Evolutionary conservation across 2,797 vertebrate genomes (phyloP), one percentile per base, ranked within the genome.

Genomic region (Tokudaia muenninki): DNA sequence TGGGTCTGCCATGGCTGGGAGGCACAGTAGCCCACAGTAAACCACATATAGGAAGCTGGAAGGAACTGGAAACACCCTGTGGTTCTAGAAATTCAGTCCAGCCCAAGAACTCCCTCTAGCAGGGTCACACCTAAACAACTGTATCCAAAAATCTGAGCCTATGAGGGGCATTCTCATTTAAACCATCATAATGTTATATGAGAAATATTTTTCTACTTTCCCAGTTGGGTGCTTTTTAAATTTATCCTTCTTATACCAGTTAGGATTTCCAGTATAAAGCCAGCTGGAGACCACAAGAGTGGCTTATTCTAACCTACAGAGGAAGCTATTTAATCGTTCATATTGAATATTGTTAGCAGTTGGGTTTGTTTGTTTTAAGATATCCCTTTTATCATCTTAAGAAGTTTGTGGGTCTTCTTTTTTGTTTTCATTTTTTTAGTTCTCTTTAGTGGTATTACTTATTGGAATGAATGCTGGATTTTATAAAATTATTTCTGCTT

Each of bases 361-460:
- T 59, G n/a, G 26, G 93, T 44, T 65, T 44, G 65, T 65, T 84
- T 61, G 14, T 19, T 79, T 79, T 61, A 6, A 94, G 74, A 81
- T 83, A 24, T 0, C 22, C 31, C 31, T 61, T 95, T 91, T 59
- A 95, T 50, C 37, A 72, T 65, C 41, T 94, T 55, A 91, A 13
- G 31, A 95, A 52, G 44, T 78, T 92, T 44, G 24, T 83, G 41
- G 37, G 26, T 3, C 12, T 63, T 63, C 41, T 61, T 55, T 55
- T 83, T 63, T 44, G 37, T 0, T 80, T 29, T 81, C n/a, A 9
- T n/a, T 34, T 88, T 92, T 63, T 89, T 50, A 61, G 67, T 93
- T 59, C 65, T 92, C 59, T 6, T 67, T 92, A 92, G 44, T 75
- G 70, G 37, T 59, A 96, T 11, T 84, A 65, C 59, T 74, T 89